Conservation (phyloP, 2,888 invertebrate genomes). For the Thymelicus lineola region DNA sequence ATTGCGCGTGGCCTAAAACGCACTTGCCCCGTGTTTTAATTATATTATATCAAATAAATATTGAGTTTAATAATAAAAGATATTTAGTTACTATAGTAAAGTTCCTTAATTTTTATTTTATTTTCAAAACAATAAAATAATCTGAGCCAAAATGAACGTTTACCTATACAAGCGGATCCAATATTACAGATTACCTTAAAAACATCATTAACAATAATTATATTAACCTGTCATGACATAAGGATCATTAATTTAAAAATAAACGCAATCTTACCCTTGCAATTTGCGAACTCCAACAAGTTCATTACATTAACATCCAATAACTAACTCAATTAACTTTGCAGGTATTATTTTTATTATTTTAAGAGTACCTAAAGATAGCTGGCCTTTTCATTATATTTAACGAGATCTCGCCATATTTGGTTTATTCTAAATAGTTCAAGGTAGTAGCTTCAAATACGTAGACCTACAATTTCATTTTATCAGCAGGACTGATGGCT, state of each 20-base stretch:
- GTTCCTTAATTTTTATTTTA: no score
- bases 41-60: no score
- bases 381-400: not conserved
- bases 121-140: no score
- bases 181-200: slow-evolving; percentile 1
- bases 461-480: no score
- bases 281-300: slow-evolving; percentile 26
- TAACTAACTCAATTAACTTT: slow-evolving; percentile 24
- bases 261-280: not conserved
- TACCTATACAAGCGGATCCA: not conserved
- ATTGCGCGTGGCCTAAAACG: no score
- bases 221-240: slow-evolving; percentile 9
- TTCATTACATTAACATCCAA: slow-evolving; percentile 25
- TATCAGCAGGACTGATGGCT: no score
- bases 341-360: slow-evolving; percentile 46
- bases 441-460: no score
- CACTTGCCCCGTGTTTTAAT: no score
- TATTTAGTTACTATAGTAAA: no score
- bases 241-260: slow-evolving; percentile 28
- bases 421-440: not conserved
- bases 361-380: slow-evolving; percentile 1
- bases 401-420: slow-evolving; percentile 1
- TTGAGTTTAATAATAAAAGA: no score
- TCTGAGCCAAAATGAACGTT: no score
- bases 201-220: slow-evolving; percentile 10